Percentiles rank a stretch among this genome's conserved stretches.
These are phyloP conservation scores for Tapirus indicus DNA, from an alignment of 2,797 vertebrate species.

Conservation along the genomic window DNA sequence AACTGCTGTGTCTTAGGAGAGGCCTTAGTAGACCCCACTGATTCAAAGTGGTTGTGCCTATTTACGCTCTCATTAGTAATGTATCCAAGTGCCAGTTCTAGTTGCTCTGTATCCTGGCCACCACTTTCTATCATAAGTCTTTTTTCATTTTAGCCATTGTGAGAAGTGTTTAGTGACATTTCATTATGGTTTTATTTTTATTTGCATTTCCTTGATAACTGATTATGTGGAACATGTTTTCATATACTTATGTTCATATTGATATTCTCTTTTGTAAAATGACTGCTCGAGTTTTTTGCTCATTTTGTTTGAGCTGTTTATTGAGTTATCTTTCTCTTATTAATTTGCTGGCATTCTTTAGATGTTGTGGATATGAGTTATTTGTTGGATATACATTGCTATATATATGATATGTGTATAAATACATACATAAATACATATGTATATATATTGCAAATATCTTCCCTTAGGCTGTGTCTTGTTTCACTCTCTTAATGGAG, in stretches of 20 bases:
- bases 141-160: neutral
- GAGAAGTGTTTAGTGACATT: neutral
- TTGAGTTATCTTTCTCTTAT: neutral
- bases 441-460: neutral
- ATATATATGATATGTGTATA: neutral
- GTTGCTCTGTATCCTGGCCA: neutral
- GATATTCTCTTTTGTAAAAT: neutral
- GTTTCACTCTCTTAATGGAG: neutral
- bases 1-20: neutral
- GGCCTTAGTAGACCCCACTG: neutral
- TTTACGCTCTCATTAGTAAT: neutral
- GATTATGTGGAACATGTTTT: neutral
- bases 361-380: neutral
- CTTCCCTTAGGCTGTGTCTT: neutral
- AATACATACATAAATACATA: neutral
- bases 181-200: neutral
- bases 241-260: neutral
- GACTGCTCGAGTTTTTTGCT: neutral
- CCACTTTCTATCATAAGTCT: neutral
- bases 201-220: neutral
- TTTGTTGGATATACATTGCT: neutral
- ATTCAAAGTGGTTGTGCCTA: neutral
- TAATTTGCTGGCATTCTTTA: neutral
- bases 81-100: neutral
- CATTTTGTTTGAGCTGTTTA: conserved; percentile 7